phyloP scores from a whole-genome alignment of 2,113 vertebrate genomes.

The Struthio camelus region DNA sequence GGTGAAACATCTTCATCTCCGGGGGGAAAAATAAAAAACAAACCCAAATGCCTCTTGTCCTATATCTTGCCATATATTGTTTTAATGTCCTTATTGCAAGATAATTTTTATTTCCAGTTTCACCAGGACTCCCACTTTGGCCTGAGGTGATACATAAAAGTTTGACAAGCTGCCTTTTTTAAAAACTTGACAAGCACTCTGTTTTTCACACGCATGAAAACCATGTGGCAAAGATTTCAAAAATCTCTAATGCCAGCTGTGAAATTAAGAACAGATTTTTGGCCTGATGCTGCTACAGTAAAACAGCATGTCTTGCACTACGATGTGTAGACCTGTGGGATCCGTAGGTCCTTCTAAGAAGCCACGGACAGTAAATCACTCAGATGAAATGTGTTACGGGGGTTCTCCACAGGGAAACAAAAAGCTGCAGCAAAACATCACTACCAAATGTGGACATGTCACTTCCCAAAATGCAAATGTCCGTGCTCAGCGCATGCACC shows the following conservation, averaged over 20 bases:
- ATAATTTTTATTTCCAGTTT: not conserved
- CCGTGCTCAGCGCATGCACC: not conserved
- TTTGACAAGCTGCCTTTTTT: not conserved
- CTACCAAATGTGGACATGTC: not conserved
- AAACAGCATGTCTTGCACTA: not conserved
- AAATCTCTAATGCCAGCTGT: not conserved
- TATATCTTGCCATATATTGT: not conserved
- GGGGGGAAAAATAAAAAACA: not conserved
- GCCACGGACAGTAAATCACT: not conserved
- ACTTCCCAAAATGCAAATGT: not conserved
- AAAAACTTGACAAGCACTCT: not conserved
- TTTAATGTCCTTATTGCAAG: not conserved
- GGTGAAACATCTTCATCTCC: not conserved
- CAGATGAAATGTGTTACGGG: not conserved
- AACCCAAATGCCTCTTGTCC: not conserved
- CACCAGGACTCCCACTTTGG: not conserved
- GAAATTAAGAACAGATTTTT: conserved; percentile 7
- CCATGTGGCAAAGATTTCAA: not conserved
- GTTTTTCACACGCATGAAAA: not conserved
- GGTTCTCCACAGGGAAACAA: not conserved
- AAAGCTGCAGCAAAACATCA: not conserved
- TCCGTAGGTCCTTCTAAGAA: not conserved
- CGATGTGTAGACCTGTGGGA: not conserved
- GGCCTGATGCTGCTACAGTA: not conserved
- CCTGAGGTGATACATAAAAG: not conserved